Evolutionary conservation across 2,113 vertebrate species (phyloP), one percentile per base, ranked within the genome.

Genomic region (Hylia prasina): DNA sequence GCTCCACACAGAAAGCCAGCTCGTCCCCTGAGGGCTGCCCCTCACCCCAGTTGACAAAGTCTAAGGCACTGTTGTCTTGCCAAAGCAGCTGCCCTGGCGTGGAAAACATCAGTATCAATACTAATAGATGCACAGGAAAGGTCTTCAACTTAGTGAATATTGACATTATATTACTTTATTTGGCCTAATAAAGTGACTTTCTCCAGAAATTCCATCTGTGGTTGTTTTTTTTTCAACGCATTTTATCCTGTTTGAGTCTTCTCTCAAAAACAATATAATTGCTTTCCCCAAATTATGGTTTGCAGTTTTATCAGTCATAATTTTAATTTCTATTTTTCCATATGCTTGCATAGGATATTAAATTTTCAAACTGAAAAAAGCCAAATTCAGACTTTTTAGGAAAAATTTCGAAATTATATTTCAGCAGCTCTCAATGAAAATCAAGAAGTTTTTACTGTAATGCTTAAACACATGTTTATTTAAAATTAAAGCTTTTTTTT

Each of bases 1-100:
- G 45, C 75, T 96, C 96, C 45, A 98, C 98, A 5, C 99, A 99
- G 15, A 97, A 66, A 1, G 97, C 98, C 8, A 84, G 73, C 24
- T 92, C 65, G 2, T 97, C 93, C 37, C 66, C 76, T 0, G 25
- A 93, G 5, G 98, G 98, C 45, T 98, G 97, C 8, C 95, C 98
- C 2, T 91, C 16, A 18, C 94, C 98, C 99, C 99, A 99, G 93
- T 99, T 99, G 76, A 98, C 98, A 83, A 98, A 99, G 90, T 98
- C 98, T 31, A 99, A 65, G 28, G 97, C 97, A 4, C 70, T 98
- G 80, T 97, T 98, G 96, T 99, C 98, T 10, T 99, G 94, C 99
- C 99, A 99, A 60, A 98, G 96, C 98, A 99, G 99, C 40, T 89
- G 72, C 44, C 89, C 94, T 97, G 50, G 22, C 61, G 15, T 66